Evolutionary conservation across 2,888 invertebrate species (phyloP), one percentile per base, ranked within the genome.

Genomic region (Pomacea canaliculata): DNA sequence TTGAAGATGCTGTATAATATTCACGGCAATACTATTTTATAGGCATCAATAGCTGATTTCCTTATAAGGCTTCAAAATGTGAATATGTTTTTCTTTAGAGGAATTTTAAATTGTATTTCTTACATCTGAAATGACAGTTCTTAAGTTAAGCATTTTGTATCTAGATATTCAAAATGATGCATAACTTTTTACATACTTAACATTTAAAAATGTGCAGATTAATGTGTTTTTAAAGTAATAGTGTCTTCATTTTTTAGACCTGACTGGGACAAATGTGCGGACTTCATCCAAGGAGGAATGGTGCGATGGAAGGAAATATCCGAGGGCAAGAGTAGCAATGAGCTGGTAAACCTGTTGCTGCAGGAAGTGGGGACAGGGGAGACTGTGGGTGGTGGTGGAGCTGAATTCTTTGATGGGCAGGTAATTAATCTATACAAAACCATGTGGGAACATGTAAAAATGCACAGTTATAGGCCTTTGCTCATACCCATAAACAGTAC

Each of bases 231-330:
- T 16, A 56, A 56, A 56, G 1, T 10, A 56, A 56, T 8, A 56
- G 16, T 56, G 10, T 56, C 16, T 56, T 13, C 4, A 56, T 56
- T 16, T 16, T 56, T 56, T 80, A 90, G 90, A 79, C 90, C 90
- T 16, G 85, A 89, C 76, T 90, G 90, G 90, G 87, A 87, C 65
- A 85, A 85, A 77, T 88, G 89, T 85, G 87, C 88, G 48, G 90
- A 90, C 75, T 82, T 82, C 78, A 78, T 90, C 23, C 81, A 85
- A 51, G 90, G 90, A 48, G 90, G 90, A 7, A 82, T 84, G 73
- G 76, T 76, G 10, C 79, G 88, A 27, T 91, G 90, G 90, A 84
- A 89, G 80, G 88, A 89, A 67, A 71, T 90, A 46, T 87, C 90
- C 0, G 85, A 86, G 70, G 87, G 87, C 10, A 90, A 90, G 78